These are phyloP conservation scores for Drosophila nikananu DNA, from an alignment of 1,140 invertebrate genomes.

Conservation along the genomic window DNA sequence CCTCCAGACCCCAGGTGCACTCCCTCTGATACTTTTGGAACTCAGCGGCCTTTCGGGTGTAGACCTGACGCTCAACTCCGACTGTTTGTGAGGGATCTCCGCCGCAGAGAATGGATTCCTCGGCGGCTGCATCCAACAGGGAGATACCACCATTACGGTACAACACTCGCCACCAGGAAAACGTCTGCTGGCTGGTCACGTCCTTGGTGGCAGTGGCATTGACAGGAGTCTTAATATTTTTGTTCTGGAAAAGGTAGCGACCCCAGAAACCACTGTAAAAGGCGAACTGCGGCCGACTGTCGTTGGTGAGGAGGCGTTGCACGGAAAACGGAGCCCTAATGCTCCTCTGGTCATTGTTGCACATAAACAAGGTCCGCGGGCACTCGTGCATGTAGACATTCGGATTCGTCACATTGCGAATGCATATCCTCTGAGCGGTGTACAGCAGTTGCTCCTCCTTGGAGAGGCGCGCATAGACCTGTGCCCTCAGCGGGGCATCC, in stretches of 20 bases:
- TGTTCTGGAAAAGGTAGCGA: constrained; percentile 31
- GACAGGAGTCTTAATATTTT: constrained; percentile 16
- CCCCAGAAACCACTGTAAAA: constrained; percentile 57
- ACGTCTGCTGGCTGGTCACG: constrained; percentile 45
- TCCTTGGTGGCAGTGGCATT: constrained; percentile 56
- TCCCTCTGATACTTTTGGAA: constrained; percentile 48
- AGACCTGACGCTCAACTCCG: constrained; percentile 56
- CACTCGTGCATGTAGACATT: constrained; percentile 70
- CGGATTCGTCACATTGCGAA: constrained; percentile 52
- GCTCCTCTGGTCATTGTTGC: constrained; percentile 61
- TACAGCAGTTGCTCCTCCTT: constrained; percentile 50
- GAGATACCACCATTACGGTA: constrained; percentile 42
- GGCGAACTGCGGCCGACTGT: constrained; percentile 41
- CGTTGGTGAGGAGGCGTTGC: constrained; percentile 40
- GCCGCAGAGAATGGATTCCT: constrained; percentile 52
- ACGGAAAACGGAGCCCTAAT: constrained; percentile 51
- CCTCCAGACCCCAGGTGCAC: constrained; percentile 69
- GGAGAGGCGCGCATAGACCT: constrained; percentile 49
- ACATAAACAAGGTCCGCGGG: constrained; percentile 66
- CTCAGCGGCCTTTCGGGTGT: constrained; percentile 47
- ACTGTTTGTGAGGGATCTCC: constrained; percentile 56
- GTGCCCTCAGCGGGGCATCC: constrained; percentile 3
- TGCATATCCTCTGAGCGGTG: constrained; percentile 62
- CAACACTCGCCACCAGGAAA: constrained; percentile 53
- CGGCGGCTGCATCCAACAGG: constrained; percentile 47